These are phyloP conservation scores for Mantis religiosa DNA, from an alignment of 2,888 invertebrate species.

Conservation along the genomic window DNA sequence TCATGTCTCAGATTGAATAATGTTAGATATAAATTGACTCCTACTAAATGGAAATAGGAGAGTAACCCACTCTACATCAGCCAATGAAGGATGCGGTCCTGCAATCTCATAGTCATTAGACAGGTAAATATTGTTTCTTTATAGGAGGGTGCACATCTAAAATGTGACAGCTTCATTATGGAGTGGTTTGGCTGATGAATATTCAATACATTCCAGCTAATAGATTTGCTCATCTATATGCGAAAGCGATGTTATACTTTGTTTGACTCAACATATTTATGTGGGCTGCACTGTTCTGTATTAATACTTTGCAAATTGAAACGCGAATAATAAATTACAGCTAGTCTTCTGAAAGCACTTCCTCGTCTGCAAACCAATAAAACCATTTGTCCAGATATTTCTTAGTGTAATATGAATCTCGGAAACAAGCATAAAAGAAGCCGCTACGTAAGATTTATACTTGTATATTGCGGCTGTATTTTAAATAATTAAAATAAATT, in stretches of 20 bases:
- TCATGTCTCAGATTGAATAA: no score
- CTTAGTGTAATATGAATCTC: no score
- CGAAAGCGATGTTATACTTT: not conserved
- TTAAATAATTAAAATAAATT: no score
- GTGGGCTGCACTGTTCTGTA: not conserved
- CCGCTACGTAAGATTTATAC: no score
- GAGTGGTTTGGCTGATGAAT: not conserved
- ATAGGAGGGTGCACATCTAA: not conserved
- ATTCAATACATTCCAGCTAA: not conserved
- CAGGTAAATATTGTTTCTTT: no score
- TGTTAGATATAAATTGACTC: no score
- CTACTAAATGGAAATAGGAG: no score
- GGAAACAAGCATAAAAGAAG: no score
- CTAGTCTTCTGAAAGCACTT: not conserved
- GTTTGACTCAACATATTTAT: not conserved
- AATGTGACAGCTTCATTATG: not conserved
- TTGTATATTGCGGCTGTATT: no score
- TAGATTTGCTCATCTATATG: not conserved
- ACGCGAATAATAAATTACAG: not conserved
- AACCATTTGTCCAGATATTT: not conserved
- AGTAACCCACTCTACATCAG: no score
- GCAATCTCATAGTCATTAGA: no score
- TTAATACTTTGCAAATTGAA: not conserved
- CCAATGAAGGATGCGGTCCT: no score
- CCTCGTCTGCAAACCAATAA: not conserved